phyloP scores from a whole-genome alignment of 1,140 invertebrate genomes.

The Kradibia gibbosae region DNA sequence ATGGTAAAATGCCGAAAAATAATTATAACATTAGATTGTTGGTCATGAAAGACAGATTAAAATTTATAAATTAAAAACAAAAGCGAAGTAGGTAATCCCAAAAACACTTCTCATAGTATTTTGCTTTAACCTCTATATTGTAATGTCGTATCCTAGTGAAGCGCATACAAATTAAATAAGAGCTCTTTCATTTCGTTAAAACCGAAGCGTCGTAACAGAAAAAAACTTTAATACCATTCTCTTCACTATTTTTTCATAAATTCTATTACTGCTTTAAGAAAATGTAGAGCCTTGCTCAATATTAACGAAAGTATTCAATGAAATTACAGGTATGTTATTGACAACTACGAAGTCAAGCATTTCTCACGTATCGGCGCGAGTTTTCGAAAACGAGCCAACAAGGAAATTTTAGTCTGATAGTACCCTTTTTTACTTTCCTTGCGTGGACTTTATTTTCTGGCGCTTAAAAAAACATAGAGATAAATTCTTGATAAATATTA shows the following conservation, averaged over 20 bases:
- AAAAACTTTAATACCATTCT: not conserved
- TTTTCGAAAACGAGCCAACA: not conserved
- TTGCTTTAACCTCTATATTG: too few relatives aligned
- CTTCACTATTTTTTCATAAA: conserved; percentile 21
- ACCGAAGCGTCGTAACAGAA: not conserved
- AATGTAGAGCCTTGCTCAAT: conserved; percentile 59
- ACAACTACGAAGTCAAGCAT: conserved; percentile 33
- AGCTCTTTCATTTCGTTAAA: not conserved
- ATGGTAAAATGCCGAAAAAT: too few relatives aligned
- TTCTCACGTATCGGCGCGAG: conserved; percentile 3
- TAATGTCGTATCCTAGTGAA: too few relatives aligned
- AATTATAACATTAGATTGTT: too few relatives aligned
- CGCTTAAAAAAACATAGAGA: not conserved
- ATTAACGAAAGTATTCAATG: conserved; percentile 61
- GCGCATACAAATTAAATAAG: too few relatives aligned
- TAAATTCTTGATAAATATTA: conserved; percentile 8
- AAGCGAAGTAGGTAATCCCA: too few relatives aligned
- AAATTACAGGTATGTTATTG: conserved; percentile 55
- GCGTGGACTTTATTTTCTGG: not conserved
- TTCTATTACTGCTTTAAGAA: conserved; percentile 36
- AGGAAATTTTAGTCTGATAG: not conserved
- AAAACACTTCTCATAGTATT: too few relatives aligned
- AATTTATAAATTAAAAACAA: too few relatives aligned
- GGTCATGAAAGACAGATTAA: too few relatives aligned
- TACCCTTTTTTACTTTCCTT: conserved; percentile 6